A percentile compares a stretch with the other conserved stretches of the same genome.
phyloP scores from a whole-genome alignment of 1,140 invertebrate species.

The Hypothenemus hampei region DNA sequence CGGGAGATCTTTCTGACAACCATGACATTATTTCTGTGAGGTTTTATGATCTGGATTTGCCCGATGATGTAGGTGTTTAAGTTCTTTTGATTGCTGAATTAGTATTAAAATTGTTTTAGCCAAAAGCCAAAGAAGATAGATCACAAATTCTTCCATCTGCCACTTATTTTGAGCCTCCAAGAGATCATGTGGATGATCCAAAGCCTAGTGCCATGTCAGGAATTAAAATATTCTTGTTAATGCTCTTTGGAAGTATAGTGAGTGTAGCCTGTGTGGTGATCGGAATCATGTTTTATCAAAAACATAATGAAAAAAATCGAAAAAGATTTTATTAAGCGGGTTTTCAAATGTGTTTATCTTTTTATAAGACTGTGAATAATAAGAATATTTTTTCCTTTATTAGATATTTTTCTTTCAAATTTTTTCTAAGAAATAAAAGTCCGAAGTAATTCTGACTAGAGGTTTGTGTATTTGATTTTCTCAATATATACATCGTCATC shows the following conservation, averaged over 20 bases:
- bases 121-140: slow-evolving; percentile 62
- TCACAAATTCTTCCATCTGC: slow-evolving; percentile 76
- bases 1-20: slow-evolving; percentile 94
- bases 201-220: slow-evolving; percentile 77
- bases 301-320: slow-evolving; percentile 80
- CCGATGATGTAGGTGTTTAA: slow-evolving; percentile 58
- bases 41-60: slow-evolving; percentile 80
- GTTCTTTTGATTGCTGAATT: neutral
- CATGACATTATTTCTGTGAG: slow-evolving; percentile 93
- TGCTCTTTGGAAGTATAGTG: slow-evolving; percentile 72
- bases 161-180: slow-evolving; percentile 72
- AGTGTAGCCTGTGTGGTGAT: slow-evolving; percentile 76
- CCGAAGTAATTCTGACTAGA: slow-evolving; percentile 11
- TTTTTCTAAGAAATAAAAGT: too few species aligned
- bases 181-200: slow-evolving; percentile 83
- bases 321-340: slow-evolving; percentile 85
- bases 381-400: too few species aligned
- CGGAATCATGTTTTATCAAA: slow-evolving; percentile 87
- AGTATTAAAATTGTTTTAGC: slow-evolving; percentile 47
- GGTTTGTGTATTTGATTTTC: slow-evolving; percentile 18
- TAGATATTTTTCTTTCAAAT: too few species aligned
- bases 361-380: too few species aligned
- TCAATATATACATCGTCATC: slow-evolving; percentile 12
- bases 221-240: slow-evolving; percentile 82
- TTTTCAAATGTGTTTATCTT: too few species aligned